phyloP scores from a whole-genome alignment of 2,797 vertebrate species.

The Melanotaenia maccullochi region DNA sequence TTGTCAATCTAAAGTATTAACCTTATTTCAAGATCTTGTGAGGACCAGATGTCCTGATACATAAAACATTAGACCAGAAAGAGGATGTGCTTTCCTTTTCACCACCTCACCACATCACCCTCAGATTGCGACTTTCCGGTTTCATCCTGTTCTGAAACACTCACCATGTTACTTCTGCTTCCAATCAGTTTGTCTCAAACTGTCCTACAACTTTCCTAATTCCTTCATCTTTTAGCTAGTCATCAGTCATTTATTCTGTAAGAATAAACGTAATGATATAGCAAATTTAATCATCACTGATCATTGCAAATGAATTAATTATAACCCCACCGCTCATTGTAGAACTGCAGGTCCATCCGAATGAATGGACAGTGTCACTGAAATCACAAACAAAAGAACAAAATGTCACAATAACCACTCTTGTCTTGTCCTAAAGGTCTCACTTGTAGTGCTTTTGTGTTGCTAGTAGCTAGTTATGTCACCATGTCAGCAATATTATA shows the following conservation, averaged over 20 bases:
- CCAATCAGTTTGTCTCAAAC: slow-evolving; percentile 26
- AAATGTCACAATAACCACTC: slow-evolving; percentile 64
- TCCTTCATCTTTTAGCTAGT: slow-evolving; percentile 7
- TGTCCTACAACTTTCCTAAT: slow-evolving; percentile 38
- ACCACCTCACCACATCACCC: neutral
- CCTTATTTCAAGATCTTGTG: neutral
- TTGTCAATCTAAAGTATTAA: neutral
- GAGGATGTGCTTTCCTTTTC: neutral
- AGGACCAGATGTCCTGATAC: neutral
- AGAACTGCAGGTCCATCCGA: slow-evolving; percentile 34
- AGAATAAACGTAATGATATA: slow-evolving; percentile 19
- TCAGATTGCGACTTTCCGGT: neutral
- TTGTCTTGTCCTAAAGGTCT: slow-evolving; percentile 53
- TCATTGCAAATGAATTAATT: slow-evolving; percentile 52
- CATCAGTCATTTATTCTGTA: slow-evolving; percentile 21
- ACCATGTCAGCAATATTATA: slow-evolving; percentile 45
- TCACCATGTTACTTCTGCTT: slow-evolving; percentile 20
- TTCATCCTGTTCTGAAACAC: slow-evolving; percentile 22
- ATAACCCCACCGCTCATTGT: slow-evolving; percentile 51
- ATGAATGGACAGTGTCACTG: slow-evolving; percentile 33
- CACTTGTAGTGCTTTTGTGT: slow-evolving; percentile 70
- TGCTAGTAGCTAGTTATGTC: slow-evolving; percentile 61
- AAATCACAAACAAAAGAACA: slow-evolving; percentile 44
- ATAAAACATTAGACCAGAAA: neutral
- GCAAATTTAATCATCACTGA: slow-evolving; percentile 18